Conservation (phyloP, 2,113 vertebrate species). For the Collichthys lucidus region DNA sequence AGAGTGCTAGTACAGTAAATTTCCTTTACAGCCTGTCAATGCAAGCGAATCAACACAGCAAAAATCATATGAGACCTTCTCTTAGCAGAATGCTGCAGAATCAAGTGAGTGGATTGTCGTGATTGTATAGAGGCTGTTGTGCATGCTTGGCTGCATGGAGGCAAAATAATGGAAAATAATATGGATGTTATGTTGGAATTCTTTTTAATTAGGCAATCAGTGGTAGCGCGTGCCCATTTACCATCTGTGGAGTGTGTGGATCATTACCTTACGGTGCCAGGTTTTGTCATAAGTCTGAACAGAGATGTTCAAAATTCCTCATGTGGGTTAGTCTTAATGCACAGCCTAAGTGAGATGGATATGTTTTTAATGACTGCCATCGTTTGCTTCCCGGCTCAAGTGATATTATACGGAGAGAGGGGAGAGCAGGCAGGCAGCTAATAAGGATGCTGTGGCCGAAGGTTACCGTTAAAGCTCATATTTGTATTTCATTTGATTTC, state of each 20-base stretch:
- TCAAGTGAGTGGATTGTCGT: slow-evolving; percentile 9
- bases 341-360: slow-evolving; percentile 81
- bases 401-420: slow-evolving; percentile 61
- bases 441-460: slow-evolving; percentile 73
- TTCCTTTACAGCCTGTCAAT: slow-evolving; percentile 14
- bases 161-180: slow-evolving; percentile 66
- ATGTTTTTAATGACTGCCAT: slow-evolving; percentile 80
- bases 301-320: slow-evolving; percentile 65
- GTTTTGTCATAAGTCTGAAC: slow-evolving; percentile 67
- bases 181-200: slow-evolving; percentile 54
- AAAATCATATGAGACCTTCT: slow-evolving; percentile 8
- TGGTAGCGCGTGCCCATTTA: slow-evolving; percentile 63
- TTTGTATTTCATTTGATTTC: slow-evolving; percentile 77
- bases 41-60: not conserved
- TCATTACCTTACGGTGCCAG: slow-evolving; percentile 75
- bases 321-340: slow-evolving; percentile 74
- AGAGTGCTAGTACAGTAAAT: slow-evolving; percentile 10
- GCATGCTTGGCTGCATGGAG: slow-evolving; percentile 9
- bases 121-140: slow-evolving; percentile 14
- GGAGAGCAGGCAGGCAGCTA: slow-evolving; percentile 43
- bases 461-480: slow-evolving; percentile 74
- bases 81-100: not conserved
- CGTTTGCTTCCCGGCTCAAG: slow-evolving; percentile 58
- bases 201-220: slow-evolving; percentile 77
- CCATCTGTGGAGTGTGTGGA: slow-evolving; percentile 74